phyloP scores from a whole-genome alignment of 2,113 vertebrate species.

The Psilopsiagon aurifrons region DNA sequence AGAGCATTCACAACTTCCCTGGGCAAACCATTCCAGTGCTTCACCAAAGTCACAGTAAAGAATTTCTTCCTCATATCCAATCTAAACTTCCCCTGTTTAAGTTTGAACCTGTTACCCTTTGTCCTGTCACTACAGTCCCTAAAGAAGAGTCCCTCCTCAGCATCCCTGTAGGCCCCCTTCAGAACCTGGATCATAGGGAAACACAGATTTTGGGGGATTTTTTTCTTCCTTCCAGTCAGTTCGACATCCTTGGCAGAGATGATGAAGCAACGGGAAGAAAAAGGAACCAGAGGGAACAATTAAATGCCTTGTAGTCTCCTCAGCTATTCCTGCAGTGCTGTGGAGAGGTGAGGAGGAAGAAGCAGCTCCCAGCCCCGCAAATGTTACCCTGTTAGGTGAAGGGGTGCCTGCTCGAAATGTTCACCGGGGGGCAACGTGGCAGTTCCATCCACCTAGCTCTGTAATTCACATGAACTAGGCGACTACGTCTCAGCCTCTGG shows the following conservation, averaged over 20 bases:
- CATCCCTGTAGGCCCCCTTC: too few relatives aligned
- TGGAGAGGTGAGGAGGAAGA: neutral
- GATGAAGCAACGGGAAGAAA: neutral
- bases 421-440: accelerated
- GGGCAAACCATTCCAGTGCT: too few relatives aligned
- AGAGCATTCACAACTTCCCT: too few relatives aligned
- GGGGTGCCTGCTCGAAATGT: accelerated
- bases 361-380: accelerated
- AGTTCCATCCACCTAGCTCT: neutral
- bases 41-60: too few relatives aligned
- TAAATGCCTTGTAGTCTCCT: accelerated
- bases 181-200: neutral
- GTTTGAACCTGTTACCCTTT: too few relatives aligned
- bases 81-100: too few relatives aligned
- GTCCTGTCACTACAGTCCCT: too few relatives aligned
- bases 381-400: accelerated
- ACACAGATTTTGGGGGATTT: neutral
- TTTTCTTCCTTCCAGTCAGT: neutral
- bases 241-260: neutral
- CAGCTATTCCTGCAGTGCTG: too few relatives aligned
- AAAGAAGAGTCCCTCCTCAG: too few relatives aligned
- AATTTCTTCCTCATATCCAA: too few relatives aligned
- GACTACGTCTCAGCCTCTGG: accelerated
- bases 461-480: neutral
- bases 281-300: neutral